Evolutionary conservation across 1,140 invertebrate species (phyloP), one percentile per base, ranked within the genome.

Genomic region (Tetraneura akinire): DNA sequence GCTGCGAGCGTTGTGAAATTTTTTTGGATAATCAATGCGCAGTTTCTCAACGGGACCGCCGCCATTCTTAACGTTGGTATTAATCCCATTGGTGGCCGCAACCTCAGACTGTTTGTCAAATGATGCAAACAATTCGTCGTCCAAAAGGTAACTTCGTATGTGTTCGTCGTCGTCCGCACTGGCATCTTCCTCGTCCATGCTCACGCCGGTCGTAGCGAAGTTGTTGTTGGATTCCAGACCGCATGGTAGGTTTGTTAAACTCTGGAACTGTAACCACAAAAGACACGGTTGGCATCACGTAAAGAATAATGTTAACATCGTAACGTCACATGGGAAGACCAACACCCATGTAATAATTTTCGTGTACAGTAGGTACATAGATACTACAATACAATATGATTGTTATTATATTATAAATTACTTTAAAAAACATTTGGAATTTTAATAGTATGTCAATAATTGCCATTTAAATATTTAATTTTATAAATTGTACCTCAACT

Each of bases 151-250:
- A 9, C 9, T 42, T 47, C 74, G 74, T 78, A 78, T 78, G 55
- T 78, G 74, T 21, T 78, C 74, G 37, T 78, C 74, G 10, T 78
- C 74, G 21, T 78, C 74, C 9, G 53, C 55, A 26, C 74, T 78
- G 23, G 32, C 74, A 10, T 78, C 74, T 8, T 78, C 74, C 42
- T 78, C 74, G 74, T 78, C 74, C 74, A 60, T 45, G 37, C 55
- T 60, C 55, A 23, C 21, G 21, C 74, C 42, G 3, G 55, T 21
- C 16, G 74, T 37, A 1, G 37, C 55, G 10, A 78, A 29, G 21
- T 78, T 62, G 55, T 78, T 78, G 74, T 78, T 78, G 29, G 74
- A 60, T 23, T 78, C 74, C 74, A 78, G 55, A 47, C 74, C 74
- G 13, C 74, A 78, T 78, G 74, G 74, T 60, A 78, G 16, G 53